Conservation (phyloP, 2,888 invertebrate species). For the Sarcophaga carnaria region DNA sequence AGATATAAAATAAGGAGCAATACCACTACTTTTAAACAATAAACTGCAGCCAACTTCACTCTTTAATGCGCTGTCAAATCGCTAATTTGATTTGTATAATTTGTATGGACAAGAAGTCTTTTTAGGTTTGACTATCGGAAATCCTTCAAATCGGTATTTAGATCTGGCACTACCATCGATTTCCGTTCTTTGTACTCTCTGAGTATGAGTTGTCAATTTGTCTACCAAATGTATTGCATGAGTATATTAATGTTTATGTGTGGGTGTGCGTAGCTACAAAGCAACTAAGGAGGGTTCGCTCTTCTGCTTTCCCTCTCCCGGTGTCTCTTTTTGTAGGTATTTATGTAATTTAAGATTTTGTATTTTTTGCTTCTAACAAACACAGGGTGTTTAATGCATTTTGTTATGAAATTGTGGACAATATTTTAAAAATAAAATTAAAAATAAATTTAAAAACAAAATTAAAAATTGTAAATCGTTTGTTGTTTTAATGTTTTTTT, state of each 20-base stretch:
- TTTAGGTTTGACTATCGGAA: conserved; percentile 9
- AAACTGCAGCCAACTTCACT: no score
- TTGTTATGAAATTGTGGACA: conserved; percentile 25
- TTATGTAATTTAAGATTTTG: conserved; percentile 49
- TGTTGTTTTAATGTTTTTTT: no score
- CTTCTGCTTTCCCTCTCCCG: no score
- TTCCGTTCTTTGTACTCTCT: neutral
- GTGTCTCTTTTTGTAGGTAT: conserved; percentile 18
- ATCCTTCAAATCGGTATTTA: no score
- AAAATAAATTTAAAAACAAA: neutral
- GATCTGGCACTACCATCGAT: no score
- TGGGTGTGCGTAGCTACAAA: conserved; percentile 9
- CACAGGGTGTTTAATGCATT: conserved; percentile 37
- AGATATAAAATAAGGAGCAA: no score
- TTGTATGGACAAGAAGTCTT: neutral
- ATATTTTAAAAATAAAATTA: neutral
- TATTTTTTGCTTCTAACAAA: neutral
- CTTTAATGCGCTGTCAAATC: no score
- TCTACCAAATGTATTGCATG: neutral
- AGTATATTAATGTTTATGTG: no score
- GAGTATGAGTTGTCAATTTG: conserved; percentile 57
- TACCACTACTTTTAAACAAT: no score
- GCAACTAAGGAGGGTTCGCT: neutral
- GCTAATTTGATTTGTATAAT: no score
- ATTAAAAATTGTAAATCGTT: no score